Percentiles rank a stretch among this genome's conserved stretches.
Evolutionary conservation across 2,888 invertebrate species (phyloP).

Genomic region (Drosophila kanekoi): DNA sequence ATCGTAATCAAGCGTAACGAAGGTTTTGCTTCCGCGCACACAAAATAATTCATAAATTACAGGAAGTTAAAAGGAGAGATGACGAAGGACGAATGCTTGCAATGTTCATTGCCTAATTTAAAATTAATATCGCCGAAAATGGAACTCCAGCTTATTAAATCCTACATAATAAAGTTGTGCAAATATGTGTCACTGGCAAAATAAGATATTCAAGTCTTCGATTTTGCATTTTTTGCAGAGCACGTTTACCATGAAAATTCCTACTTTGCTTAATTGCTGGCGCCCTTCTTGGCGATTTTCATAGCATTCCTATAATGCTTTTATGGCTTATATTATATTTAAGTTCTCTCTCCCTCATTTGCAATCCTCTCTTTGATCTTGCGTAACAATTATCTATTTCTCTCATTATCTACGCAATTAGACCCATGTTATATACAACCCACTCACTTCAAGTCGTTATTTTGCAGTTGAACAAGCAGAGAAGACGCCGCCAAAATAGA

Average conservation of each 20-base stretch:
- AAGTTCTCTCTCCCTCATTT: no score
- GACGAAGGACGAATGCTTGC: background rate
- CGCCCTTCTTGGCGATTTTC: background rate
- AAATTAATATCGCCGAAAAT: slow-evolving; percentile 42
- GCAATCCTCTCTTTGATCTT: no score
- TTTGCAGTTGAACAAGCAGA: slow-evolving; percentile 34
- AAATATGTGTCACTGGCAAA: background rate
- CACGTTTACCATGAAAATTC: no score
- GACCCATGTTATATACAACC: no score
- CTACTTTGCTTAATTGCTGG: background rate
- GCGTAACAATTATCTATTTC: no score
- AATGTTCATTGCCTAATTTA: slow-evolving; percentile 32
- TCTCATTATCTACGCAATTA: no score
- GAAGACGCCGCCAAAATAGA: slow-evolving; percentile 76
- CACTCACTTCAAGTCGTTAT: background rate
- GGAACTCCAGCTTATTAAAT: background rate
- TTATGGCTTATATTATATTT: no score
- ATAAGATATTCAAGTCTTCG: background rate
- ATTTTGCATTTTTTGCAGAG: no score
- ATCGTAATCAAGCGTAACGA: slow-evolving; percentile 65
- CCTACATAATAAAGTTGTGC: background rate
- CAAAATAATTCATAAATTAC: slow-evolving; percentile 66
- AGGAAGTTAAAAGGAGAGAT: slow-evolving; percentile 7
- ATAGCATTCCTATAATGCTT: no score
- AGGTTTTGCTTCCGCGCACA: slow-evolving; percentile 44